Evolutionary conservation across 1,140 invertebrate species (phyloP).

Genomic region (Zaprionus gabonicus): DNA sequence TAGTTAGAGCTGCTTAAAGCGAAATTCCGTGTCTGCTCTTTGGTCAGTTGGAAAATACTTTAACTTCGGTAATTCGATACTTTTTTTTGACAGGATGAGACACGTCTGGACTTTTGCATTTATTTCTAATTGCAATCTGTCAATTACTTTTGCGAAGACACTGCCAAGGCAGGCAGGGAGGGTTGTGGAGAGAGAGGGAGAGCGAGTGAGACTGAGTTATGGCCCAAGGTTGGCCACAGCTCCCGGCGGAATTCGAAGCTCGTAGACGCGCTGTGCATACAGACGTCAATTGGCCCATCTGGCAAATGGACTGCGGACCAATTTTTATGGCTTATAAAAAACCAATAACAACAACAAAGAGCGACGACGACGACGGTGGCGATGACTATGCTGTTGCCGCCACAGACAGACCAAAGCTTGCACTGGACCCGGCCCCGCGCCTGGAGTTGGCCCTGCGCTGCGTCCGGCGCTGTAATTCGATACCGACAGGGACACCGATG

Average conservation of each 20-base stretch:
- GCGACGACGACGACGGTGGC: background rate
- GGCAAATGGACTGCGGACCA: conserved; percentile 68
- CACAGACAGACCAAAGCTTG: background rate
- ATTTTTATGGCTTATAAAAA: conserved; percentile 82
- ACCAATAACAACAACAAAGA: conserved; percentile 68
- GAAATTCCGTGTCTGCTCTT: background rate
- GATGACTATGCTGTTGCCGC: background rate
- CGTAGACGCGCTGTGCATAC: background rate
- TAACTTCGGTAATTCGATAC: conserved; percentile 58
- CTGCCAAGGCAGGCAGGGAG: background rate
- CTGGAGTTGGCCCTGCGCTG: background rate
- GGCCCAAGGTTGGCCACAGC: conserved; percentile 27
- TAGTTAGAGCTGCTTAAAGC: background rate
- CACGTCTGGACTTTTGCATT: conserved; percentile 57
- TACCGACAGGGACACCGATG: conserved; percentile 1
- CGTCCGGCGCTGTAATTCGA: conserved; percentile 32
- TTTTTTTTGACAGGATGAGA: conserved; percentile 43
- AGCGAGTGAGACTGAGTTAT: conserved; percentile 48
- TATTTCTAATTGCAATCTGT: conserved; percentile 80
- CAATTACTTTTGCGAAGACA: conserved; percentile 55
- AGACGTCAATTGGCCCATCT: conserved; percentile 69
- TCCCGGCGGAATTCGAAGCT: conserved; percentile 44
- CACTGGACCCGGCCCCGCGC: background rate
- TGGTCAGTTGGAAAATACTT: conserved; percentile 11
- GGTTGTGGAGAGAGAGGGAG: background rate